These are phyloP conservation scores for Chelmon rostratus DNA, from an alignment of 2,797 vertebrate species.

Conservation along the genomic window DNA sequence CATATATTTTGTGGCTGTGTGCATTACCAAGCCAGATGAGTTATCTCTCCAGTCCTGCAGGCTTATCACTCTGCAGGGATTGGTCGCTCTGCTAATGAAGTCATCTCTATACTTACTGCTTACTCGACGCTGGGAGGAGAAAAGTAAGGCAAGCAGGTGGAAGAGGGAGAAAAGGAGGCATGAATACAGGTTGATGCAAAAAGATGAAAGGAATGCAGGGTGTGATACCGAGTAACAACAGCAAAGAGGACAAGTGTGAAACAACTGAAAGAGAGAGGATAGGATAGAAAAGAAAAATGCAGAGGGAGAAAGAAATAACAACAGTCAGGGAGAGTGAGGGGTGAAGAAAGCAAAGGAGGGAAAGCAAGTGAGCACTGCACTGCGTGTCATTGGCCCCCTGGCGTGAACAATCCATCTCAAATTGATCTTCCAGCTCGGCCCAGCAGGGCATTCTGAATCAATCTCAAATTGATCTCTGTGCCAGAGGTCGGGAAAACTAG, in stretches of 20 bases:
- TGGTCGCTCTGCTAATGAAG: constrained; percentile 78
- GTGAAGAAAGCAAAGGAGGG: constrained; percentile 77
- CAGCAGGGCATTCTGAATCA: constrained; percentile 89
- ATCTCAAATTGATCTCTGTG: constrained; percentile 92
- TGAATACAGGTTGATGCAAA: constrained; percentile 64
- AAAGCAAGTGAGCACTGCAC: constrained; percentile 79
- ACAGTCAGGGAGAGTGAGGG: constrained; percentile 68
- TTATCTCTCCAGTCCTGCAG: constrained; percentile 65
- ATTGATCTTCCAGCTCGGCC: constrained; percentile 89
- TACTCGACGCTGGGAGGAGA: constrained; percentile 27
- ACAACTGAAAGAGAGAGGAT: constrained; percentile 69
- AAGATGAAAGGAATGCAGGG: constrained; percentile 41
- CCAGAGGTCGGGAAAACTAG: constrained; percentile 90
- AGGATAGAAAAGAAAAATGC: constrained; percentile 54
- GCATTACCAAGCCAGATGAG: constrained; percentile 66
- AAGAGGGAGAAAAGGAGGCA: constrained; percentile 47
- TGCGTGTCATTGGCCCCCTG: constrained; percentile 85
- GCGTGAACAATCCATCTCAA: constrained; percentile 89
- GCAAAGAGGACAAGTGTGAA: constrained; percentile 62
- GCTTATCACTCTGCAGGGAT: constrained; percentile 67
- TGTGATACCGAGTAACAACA: constrained; percentile 31
- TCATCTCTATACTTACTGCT: constrained; percentile 68
- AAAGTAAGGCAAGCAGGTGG: constrained; percentile 58
- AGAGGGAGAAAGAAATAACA: constrained; percentile 70
- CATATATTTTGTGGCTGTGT: constrained; percentile 43